Conservation (phyloP, 1,140 invertebrate species). For the Temnothorax curvispinosus region DNA sequence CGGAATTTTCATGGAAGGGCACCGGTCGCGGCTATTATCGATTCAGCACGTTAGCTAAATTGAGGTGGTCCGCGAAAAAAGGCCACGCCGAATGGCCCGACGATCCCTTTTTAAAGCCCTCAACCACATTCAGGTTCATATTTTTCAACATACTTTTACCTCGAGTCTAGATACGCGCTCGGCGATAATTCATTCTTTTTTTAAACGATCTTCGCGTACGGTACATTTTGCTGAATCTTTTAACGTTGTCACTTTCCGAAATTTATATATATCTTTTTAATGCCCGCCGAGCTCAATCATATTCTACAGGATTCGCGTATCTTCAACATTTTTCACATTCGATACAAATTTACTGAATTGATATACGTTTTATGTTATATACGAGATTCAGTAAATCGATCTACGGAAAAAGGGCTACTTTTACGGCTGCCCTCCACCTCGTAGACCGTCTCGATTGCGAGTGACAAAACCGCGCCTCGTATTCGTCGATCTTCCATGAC, state of each 20-base stretch:
- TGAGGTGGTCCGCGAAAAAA: slow-evolving; percentile 16
- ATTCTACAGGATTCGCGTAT: neutral
- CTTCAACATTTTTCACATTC: neutral
- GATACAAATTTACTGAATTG: slow-evolving; percentile 21
- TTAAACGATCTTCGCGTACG: neutral
- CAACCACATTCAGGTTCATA: neutral
- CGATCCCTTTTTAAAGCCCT: neutral
- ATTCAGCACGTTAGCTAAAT: slow-evolving; percentile 35
- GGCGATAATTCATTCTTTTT: neutral
- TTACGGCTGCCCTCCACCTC: neutral
- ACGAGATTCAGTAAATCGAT: slow-evolving; percentile 3
- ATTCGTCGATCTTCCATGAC: neutral
- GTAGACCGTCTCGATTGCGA: neutral
- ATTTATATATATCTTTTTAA: neutral
- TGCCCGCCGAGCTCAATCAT: neutral
- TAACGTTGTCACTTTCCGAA: neutral
- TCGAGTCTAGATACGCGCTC: neutral
- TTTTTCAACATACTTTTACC: neutral
- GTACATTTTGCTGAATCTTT: neutral
- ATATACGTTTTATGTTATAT: neutral
- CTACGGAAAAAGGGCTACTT: neutral
- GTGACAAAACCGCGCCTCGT: neutral
- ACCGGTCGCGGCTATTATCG: slow-evolving; percentile 34
- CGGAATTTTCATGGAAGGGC: slow-evolving; percentile 59
- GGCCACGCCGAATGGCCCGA: neutral